Conservation (phyloP, 2,113 vertebrate species). For the Grantiella picta region DNA sequence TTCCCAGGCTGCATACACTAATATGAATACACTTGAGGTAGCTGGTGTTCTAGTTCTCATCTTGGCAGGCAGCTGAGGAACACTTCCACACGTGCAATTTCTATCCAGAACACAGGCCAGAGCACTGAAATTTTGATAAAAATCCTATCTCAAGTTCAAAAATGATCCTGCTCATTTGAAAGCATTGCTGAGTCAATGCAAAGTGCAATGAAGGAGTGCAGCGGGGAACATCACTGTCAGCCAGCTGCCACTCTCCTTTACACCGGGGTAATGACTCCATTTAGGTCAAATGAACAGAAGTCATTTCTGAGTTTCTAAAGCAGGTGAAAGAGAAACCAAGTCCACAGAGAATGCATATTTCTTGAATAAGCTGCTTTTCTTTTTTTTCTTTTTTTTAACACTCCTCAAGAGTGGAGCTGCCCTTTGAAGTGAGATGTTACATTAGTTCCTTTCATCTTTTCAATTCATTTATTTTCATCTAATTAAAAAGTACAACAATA, state of each 20-base stretch:
- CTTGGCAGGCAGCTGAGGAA: not conserved
- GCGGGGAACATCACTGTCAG: not conserved
- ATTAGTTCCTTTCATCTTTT: conserved; percentile 58
- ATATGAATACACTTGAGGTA: no score
- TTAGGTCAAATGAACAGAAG: conserved; percentile 23
- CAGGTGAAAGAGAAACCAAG: conserved; percentile 35
- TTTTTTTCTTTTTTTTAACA: not conserved
- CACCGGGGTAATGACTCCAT: not conserved
- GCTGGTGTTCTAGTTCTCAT: not conserved
- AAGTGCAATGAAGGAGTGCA: accelerated
- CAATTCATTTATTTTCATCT: conserved; percentile 59
- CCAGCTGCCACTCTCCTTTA: not conserved
- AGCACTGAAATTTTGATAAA: not conserved
- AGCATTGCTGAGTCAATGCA: not conserved
- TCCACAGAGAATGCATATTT: conserved; percentile 2
- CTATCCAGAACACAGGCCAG: not conserved
- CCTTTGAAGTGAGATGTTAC: conserved; percentile 56
- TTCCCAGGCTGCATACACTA: not conserved
- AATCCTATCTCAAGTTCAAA: not conserved
- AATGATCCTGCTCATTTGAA: not conserved
- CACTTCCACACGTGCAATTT: not conserved
- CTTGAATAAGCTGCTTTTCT: conserved; percentile 43
- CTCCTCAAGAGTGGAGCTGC: conserved; percentile 26
- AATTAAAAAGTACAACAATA: conserved; percentile 57
- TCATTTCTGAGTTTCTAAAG: not conserved